Evolutionary conservation across 2,888 invertebrate species (phyloP).

Genomic region (Ectropis crepuscularia): DNA sequence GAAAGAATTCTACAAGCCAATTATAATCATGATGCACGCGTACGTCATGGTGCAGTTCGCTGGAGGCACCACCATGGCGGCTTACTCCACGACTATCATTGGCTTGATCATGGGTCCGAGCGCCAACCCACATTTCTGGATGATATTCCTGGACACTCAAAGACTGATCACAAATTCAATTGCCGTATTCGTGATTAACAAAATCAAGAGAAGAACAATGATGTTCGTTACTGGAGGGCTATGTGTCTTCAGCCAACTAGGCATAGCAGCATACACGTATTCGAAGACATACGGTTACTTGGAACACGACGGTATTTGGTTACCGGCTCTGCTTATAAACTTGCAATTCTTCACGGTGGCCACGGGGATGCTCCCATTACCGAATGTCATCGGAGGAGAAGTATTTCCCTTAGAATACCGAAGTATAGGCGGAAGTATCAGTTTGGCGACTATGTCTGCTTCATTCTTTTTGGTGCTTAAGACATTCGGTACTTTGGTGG

Average conservation of each 20-base stretch:
- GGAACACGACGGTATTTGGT: constrained; percentile 65
- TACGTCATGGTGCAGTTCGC: constrained; percentile 87
- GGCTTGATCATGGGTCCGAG: constrained; percentile 80
- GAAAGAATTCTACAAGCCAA: constrained; percentile 83
- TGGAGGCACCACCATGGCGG: constrained; percentile 87
- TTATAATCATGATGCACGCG: constrained; percentile 84
- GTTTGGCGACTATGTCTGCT: constrained; percentile 82
- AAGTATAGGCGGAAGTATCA: constrained; percentile 86
- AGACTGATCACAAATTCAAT: constrained; percentile 84
- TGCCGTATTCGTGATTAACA: constrained; percentile 85
- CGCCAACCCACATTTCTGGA: constrained; percentile 86
- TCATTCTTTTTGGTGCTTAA: constrained; percentile 87
- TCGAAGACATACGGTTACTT: constrained; percentile 50
- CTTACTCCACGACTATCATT: constrained; percentile 87
- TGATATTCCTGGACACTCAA: constrained; percentile 86
- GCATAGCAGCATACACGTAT: constrained; percentile 75
- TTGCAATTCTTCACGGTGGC: constrained; percentile 83
- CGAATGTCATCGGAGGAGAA: constrained; percentile 89
- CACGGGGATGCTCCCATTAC: constrained; percentile 86
- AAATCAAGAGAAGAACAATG: constrained; percentile 84
- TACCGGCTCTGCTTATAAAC: constrained; percentile 78
- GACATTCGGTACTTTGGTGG: constrained; percentile 82
- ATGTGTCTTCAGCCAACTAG: constrained; percentile 82
- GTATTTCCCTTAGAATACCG: constrained; percentile 86
- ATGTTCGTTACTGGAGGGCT: constrained; percentile 84